A percentile compares a stretch with the other conserved stretches of the same genome.
Conservation (phyloP, 2,797 vertebrate genomes). For the Tarsius wallacei region DNA sequence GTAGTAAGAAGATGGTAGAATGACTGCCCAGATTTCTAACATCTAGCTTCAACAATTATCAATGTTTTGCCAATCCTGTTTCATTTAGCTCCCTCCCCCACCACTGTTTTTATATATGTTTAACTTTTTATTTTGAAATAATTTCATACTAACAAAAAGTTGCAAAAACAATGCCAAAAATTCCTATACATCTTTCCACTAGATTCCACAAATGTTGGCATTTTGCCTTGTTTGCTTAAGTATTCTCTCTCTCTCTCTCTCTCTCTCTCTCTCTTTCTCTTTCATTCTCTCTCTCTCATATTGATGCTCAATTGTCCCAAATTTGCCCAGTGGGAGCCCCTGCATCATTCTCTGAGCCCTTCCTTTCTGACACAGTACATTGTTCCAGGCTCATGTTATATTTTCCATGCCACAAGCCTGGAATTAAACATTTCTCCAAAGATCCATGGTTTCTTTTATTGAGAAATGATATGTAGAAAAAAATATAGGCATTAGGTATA, state of each 20-base stretch:
- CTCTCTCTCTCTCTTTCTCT: background rate
- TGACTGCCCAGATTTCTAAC: background rate
- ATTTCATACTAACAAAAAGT: conserved; percentile 46
- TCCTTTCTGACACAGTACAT: background rate
- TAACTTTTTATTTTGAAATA: conserved; percentile 56
- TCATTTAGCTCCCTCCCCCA: background rate
- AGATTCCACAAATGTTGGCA: conserved; percentile 43
- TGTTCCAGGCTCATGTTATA: background rate
- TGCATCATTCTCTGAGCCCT: background rate
- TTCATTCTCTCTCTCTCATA: background rate
- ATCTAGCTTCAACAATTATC: background rate
- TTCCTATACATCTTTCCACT: background rate
- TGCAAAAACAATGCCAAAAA: conserved; percentile 7
- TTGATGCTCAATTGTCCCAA: background rate
- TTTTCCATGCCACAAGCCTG: background rate
- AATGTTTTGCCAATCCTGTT: background rate
- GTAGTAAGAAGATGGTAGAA: background rate
- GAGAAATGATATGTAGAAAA: conserved; percentile 50
- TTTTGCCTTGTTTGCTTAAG: background rate
- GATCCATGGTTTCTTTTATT: background rate
- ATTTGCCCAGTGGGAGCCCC: background rate
- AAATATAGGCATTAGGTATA: background rate
- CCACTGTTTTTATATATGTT: background rate
- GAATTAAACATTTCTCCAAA: conserved; percentile 11
- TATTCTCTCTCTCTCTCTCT: background rate